Percentiles rank a stretch among this genome's conserved stretches.
phyloP scores from a whole-genome alignment of 2,113 vertebrate species.

The Tor tambroides region DNA sequence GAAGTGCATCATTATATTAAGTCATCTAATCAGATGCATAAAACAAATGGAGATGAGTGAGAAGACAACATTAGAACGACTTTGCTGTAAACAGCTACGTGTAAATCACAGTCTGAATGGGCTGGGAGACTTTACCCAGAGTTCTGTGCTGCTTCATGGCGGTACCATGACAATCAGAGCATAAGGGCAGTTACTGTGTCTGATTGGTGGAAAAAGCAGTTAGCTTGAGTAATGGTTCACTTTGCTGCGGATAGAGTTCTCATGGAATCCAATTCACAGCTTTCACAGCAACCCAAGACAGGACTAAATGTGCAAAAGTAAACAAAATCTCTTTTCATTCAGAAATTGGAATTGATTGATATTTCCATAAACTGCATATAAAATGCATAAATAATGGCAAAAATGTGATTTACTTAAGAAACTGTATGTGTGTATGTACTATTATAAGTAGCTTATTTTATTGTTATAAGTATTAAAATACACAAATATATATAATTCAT shows the following conservation, averaged over 20 bases:
- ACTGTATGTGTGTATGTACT: no score
- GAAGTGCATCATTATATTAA: background rate
- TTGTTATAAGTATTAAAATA: no score
- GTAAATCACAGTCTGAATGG: conserved; percentile 37
- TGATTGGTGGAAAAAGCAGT: conserved; percentile 24
- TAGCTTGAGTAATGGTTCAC: background rate
- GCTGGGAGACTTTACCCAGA: conserved; percentile 12
- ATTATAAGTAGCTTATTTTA: no score
- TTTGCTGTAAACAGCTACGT: background rate
- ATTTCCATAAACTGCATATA: background rate
- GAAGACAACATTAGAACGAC: background rate
- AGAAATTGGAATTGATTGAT: background rate
- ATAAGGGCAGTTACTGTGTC: background rate
- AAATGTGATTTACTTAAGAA: background rate
- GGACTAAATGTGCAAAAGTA: background rate
- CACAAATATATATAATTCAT: no score
- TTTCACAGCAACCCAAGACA: background rate
- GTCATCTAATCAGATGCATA: background rate
- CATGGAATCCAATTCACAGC: conserved; percentile 2
- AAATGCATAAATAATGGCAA: background rate
- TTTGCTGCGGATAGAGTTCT: background rate
- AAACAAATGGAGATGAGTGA: background rate
- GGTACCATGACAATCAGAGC: conserved; percentile 34
- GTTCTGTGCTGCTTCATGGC: conserved; percentile 1
- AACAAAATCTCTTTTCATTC: background rate